Evolutionary conservation across 2,113 vertebrate genomes (phyloP), one percentile per base, ranked within the genome.

Genomic region (Petroica traversi): DNA sequence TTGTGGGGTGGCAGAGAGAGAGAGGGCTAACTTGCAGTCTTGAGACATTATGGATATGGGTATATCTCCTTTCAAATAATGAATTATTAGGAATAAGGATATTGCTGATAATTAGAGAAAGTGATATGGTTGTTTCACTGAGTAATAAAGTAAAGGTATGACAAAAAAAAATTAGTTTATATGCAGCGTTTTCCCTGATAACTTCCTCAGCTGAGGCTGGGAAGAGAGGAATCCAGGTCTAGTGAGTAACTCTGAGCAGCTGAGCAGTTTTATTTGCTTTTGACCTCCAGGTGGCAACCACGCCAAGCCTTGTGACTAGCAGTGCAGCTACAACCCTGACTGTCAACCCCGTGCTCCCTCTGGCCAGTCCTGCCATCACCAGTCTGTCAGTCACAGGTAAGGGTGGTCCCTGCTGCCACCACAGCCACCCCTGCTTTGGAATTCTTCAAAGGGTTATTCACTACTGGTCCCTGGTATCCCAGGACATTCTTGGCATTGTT

Each of bases 291-390:
- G 99, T 99, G 98, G 98, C 99, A 96, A 99, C 99, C 98, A 99
- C 99, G n/a, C 99, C 99, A 85, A 99, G 99, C 98, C 99, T 99
- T 98, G 99, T 99, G 98, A 99, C 98, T 95, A 99, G 99, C 98
- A 99, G 98, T 96, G 98, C 99, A 88, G 98, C 99, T 92, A 99
- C 99, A 93, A 99, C 99, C 86, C 98, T 99, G 98, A 99, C 99
- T 90, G 99, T 99, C 98, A 99, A 99, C 97, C 98, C 99, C 89
- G 98, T 99, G 96, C 98, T 99, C 98, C 99, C 99, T 97, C 98
- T 99, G 94, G 99, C 98, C 98, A 99, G 99, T 96, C 99, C 98
- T 92, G 95, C 97, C 55, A 98, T 99, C 88, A 98, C 99, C 74
- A 98, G 96, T 97, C 97, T 99, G 96, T 95, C 98, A 89, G 99